Evolutionary conservation across 2,113 vertebrate genomes (phyloP), one percentile per base, ranked within the genome.

Genomic region (Poeciliopsis prolifica): DNA sequence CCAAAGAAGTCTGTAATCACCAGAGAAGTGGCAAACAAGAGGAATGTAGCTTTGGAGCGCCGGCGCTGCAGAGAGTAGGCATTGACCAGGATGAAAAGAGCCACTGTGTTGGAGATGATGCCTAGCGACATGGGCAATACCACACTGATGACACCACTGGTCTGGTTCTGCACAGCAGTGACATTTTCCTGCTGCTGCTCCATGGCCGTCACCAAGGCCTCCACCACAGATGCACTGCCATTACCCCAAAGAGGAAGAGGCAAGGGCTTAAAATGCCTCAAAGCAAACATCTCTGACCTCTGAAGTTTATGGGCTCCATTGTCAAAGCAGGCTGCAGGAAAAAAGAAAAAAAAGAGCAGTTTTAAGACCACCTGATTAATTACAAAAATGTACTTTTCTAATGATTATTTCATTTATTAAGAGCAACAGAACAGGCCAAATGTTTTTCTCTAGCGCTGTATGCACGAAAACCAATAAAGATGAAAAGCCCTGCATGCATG

Each of bases 71-170:
- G 92, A 15, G 89, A 88, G 22, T 96, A 95, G 19, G 95, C 94
- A 31, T 95, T 95, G 0, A 87, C 93, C 65, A 97, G 92, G 88
- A 97, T 95, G 58, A 93, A 89, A 63, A 97, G 91, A 1, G 96
- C 96, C 80, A 96, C 91, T 1, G 96, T 91, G 80, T 97, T 97
- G 84, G 96, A 97, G 80, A 94, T 80, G 2, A 95, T 93, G 15
- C 96, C 96, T 83, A 97, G 86, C 0, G 95, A 96, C 96, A 97
- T 96, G 67, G 94, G 95, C 72, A 97, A 77, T 31, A 93, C 87
- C 26, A 95, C 95, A 4, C 93, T 85, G 0, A 94, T 90, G 0
- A 93, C 79, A 9, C 86, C 89, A 3, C 80, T 71, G 62, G 89
- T 67, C 17, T 73, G 1, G 75, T 44, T 67, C 37, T 74, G 1